phyloP scores from a whole-genome alignment of 1,140 invertebrate species.

The Zaprionus davidi region DNA sequence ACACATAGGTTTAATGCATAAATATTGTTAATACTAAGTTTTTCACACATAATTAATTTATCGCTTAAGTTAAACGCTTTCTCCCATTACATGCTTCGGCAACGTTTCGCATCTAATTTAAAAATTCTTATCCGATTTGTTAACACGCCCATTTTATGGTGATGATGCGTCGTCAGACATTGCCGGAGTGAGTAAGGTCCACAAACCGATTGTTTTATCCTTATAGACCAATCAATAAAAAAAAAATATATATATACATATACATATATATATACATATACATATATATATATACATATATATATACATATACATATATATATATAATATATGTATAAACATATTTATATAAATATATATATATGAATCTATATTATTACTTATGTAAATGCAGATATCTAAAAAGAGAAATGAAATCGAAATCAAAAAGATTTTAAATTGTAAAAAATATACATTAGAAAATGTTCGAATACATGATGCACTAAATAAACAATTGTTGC shows the following conservation, averaged over 20 bases:
- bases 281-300: no score
- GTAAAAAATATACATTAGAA: constrained; percentile 5
- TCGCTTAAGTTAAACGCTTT: neutral
- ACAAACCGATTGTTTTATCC: neutral
- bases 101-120: neutral
- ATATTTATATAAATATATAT: neutral
- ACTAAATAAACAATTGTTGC: neutral
- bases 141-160: neutral
- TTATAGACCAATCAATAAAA: neutral
- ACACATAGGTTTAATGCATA: neutral
- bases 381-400: neutral
- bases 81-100: neutral
- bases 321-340: no score
- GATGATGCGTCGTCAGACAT: neutral
- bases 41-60: neutral
- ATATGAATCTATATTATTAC: no score
- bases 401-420: neutral
- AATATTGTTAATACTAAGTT: neutral
- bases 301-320: neutral
- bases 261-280: neutral
- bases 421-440: neutral
- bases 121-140: neutral
- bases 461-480: neutral
- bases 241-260: neutral
- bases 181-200: neutral